Evolutionary conservation across 1,140 invertebrate genomes (phyloP).

Genomic region (Helicoverpa armigera): DNA sequence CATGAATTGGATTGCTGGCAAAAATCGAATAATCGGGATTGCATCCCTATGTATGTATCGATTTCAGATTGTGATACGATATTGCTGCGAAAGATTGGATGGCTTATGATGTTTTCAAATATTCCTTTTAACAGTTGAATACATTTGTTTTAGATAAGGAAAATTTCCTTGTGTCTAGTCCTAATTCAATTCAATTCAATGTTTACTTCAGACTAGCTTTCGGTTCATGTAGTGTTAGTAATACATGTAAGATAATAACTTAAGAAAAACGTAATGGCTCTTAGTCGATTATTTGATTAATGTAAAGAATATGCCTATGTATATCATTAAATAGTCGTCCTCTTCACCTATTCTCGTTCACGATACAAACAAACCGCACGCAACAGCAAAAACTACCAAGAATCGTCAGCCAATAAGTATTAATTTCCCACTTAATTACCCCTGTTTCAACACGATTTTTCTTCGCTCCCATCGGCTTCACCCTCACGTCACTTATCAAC

Average conservation of each 20-base stretch:
- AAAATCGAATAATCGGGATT: slow-evolving; percentile 17
- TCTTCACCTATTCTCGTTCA: no score
- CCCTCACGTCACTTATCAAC: slow-evolving; percentile 28
- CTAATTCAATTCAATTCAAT: no score
- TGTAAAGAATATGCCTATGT: no score
- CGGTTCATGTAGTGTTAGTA: no score
- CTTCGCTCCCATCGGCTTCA: background rate
- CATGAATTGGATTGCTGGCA: slow-evolving; percentile 23
- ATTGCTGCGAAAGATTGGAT: background rate
- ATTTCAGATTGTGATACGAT: background rate
- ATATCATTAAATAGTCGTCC: no score
- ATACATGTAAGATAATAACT: no score
- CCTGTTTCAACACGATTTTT: background rate
- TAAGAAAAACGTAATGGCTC: no score
- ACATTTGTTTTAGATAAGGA: background rate
- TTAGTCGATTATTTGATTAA: no score
- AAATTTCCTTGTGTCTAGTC: background rate
- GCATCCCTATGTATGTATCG: slow-evolving; percentile 21
- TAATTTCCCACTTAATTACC: background rate
- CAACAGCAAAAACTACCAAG: no score
- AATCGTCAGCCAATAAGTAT: background rate
- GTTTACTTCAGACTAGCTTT: no score
- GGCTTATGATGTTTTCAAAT: background rate
- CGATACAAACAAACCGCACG: no score
- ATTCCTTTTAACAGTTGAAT: background rate